These are phyloP conservation scores for Hyppa rectilinea DNA, from an alignment of 2,888 invertebrate species.

Conservation along the genomic window DNA sequence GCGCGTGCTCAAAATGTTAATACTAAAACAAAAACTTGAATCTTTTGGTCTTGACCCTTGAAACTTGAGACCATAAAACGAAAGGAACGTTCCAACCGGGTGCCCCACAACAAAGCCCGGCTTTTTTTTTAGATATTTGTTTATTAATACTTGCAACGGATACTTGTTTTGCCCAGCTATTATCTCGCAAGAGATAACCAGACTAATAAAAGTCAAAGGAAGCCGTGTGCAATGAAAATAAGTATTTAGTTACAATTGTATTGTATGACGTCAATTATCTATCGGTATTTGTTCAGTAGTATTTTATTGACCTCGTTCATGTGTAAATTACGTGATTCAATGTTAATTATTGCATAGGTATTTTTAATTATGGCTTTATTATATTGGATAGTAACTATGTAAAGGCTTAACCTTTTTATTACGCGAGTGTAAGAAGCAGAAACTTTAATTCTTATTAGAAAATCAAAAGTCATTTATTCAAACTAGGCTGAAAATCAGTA, in stretches of 20 bases:
- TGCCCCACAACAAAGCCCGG: too few species aligned
- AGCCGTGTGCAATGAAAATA: conserved; percentile 30
- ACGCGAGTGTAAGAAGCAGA: too few species aligned
- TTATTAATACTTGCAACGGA: not conserved
- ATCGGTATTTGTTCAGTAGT: conserved; percentile 30
- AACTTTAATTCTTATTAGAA: too few species aligned
- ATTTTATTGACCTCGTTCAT: conserved; percentile 13
- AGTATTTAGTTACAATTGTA: conserved; percentile 13
- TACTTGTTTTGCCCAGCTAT: conserved; percentile 1
- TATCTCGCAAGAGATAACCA: conserved; percentile 32
- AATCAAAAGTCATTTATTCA: too few species aligned
- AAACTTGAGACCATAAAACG: too few species aligned
- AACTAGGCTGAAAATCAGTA: too few species aligned
- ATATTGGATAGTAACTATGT: not conserved
- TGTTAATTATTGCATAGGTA: conserved; percentile 6
- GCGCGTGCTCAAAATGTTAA: too few species aligned
- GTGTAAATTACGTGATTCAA: conserved; percentile 32
- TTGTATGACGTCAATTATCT: conserved; percentile 30
- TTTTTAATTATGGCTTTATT: conserved; percentile 1
- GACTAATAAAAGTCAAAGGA: conserved; percentile 6
- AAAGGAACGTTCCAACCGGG: too few species aligned
- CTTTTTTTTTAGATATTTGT: conserved; percentile 1
- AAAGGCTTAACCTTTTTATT: not conserved
- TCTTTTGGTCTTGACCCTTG: too few species aligned
- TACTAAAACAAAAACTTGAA: too few species aligned